Base-by-base conservation (phyloP, 1,140 invertebrate genomes). In the Trialeurodes vaporariorum region DNA sequence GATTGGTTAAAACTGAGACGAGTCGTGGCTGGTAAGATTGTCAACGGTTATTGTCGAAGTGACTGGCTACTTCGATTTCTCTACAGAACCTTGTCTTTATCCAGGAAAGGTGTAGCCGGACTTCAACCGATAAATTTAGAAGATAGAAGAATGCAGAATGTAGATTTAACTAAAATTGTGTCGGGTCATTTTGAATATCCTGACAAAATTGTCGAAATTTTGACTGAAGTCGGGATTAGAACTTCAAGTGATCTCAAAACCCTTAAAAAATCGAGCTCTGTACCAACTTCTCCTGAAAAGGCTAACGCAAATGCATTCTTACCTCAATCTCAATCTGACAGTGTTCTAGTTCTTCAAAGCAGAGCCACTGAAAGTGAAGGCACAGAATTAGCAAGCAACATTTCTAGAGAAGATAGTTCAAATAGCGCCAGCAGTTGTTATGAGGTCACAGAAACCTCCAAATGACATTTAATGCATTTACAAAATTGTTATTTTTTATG, bases 61-160 rank as follows among this genome's bases (percentile, higher is more conserved):
- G 86, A 88, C 74, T 87, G 86, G 86, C 74, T 88, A n/a, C 74
- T 88, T 24, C 85, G 83, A 74, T 87, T 87, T 74, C 72, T 88
- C 12, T 87, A 87, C 71, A 77, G 86, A 64, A 85, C 86, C 24
- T 79, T 86, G 11, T 85, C 85, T 26, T 78, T 79, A 74, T 73
- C 76, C 2, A 79, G 81, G 60, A 73, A 83, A n/a, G 75, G 84
- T 17, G 84, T 87, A 65, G 86, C 86, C 64, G 86, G 86, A 2
- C 75, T 87, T 1, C 79, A 82, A 68, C 81, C 83, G 61, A 77
- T 88, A 40, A 78, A 80, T 27, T 82, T 82, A 77, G 70, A 81
- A 12, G 76, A 83, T 71, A 72, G 80, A 58, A 76, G 82, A 69
- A 83, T 88, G 77, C 76, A 77, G 23, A 87, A 87, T 76, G 76